These are phyloP conservation scores for Sesamia nonagrioides DNA, from an alignment of 1,140 invertebrate species.

Conservation along the genomic window DNA sequence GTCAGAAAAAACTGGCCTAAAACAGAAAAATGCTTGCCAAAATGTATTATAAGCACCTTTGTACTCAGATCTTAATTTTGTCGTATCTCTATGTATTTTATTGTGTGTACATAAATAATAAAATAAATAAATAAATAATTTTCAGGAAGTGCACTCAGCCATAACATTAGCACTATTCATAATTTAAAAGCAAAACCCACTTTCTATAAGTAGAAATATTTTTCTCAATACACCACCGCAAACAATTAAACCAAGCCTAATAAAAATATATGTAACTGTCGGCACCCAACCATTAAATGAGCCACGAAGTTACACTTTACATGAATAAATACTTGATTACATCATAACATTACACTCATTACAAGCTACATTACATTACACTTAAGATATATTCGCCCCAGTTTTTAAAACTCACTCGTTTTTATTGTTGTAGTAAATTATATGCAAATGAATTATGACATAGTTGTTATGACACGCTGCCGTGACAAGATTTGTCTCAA, in stretches of 20 bases:
- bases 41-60: too few relatives aligned
- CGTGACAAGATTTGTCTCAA: background rate
- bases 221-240: background rate
- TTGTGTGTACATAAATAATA: too few relatives aligned
- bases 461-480: background rate
- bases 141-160: background rate
- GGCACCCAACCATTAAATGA: conserved; percentile 26
- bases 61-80: too few relatives aligned
- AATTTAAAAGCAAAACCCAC: background rate
- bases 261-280: conserved; percentile 7
- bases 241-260: background rate
- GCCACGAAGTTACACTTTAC: conserved; percentile 21
- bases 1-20: too few relatives aligned
- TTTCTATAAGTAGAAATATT: background rate
- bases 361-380: conserved; percentile 2
- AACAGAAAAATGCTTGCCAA: too few relatives aligned
- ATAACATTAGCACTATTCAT: background rate
- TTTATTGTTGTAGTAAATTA: conserved; percentile 2
- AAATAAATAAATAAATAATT: too few relatives aligned
- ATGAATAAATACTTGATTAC: conserved; percentile 14
- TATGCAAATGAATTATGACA: conserved; percentile 7
- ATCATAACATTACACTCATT: background rate
- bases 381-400: background rate
- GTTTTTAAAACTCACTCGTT: conserved; percentile 6
- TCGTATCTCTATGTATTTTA: too few relatives aligned